Base-by-base conservation (phyloP, 2,888 invertebrate species). In the Cataglyphis cursor region DNA sequence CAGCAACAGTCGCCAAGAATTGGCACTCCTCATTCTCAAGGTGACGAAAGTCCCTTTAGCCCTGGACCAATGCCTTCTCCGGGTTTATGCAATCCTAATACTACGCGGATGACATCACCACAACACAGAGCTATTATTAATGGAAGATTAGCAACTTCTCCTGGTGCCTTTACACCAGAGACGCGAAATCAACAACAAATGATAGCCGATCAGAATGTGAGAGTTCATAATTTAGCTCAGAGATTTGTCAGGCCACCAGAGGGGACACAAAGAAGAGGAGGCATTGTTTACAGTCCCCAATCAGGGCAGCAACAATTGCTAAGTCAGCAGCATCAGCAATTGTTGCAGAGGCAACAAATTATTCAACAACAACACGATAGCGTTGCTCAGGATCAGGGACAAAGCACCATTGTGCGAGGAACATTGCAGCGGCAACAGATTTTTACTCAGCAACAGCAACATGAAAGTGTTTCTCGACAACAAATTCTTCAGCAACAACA, bases 1-100 rank as follows among this genome's bases (percentile, higher is more conserved):
- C 96, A 96, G 89, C 78, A 80, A 44, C 94, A 93, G 41, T 96
- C 96, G 1, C 96, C 96, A 5, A 94, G 96, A 76, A 96, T 96
- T 72, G 96, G 96, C 8, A 96, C 96, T 10, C 96, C 96, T 0
- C 96, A 96, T 90, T 96, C 96, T 0, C 96, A 96, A 93, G 44
- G 72, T 24, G 95, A 95, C 78, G 96, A 96, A 76, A 96, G 96
- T 91, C 96, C 96, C 0, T 96, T 96, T 87, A 96, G 96, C 91
- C 96, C 96, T 24, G 96, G 96, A 4, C 93, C 95, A 9, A 95
- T 95, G 91, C 95, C 96, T 1, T 95, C 95, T 0, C 96, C 95
- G 65, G 94, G 72, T 38, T 92, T 95, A 12, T 94, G 94, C 68
- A 93, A 91, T 0, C 96, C 96, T 0, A 72, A 72, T 9, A 59